Evolutionary conservation across 2,113 vertebrate genomes (phyloP).

Genomic region (Toxotes jaculatrix): DNA sequence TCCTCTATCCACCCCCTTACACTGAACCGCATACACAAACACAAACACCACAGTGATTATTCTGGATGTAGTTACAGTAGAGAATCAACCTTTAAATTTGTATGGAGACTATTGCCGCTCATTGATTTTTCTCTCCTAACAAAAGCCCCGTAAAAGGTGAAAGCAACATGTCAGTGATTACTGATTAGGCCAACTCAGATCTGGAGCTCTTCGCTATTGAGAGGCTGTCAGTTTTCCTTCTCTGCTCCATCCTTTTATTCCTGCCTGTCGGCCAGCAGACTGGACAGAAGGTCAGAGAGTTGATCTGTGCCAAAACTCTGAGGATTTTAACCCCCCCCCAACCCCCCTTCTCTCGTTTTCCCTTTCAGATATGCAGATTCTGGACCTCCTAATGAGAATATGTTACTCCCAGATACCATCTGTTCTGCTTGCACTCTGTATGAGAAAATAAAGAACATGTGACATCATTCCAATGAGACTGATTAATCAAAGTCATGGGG

Average conservation of each 20-base stretch:
- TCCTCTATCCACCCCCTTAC: not conserved
- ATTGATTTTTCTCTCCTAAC: conserved; percentile 45
- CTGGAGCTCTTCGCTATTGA: conserved; percentile 52
- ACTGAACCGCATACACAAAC: not conserved
- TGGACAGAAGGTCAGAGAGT: conserved; percentile 85
- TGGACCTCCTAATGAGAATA: conserved; percentile 82
- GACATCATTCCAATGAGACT: conserved; percentile 73
- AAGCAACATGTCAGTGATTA: conserved; percentile 65
- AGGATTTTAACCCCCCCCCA: conserved; percentile 72
- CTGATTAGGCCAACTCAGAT: conserved; percentile 68
- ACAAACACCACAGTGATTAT: conserved; percentile 8
- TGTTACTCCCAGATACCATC: conserved; percentile 85
- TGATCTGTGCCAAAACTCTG: conserved; percentile 82
- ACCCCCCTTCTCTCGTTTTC: conserved; percentile 50
- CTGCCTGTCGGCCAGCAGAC: conserved; percentile 78
- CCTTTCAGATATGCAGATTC: conserved; percentile 81
- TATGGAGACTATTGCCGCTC: conserved; percentile 8
- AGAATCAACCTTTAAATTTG: conserved; percentile 42
- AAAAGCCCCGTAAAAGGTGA: conserved; percentile 63
- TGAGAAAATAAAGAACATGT: conserved; percentile 73
- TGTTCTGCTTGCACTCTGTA: conserved; percentile 78
- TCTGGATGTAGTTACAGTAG: conserved; percentile 19
- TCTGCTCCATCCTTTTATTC: conserved; percentile 70
- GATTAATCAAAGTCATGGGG: conserved; percentile 73
- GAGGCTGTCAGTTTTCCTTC: conserved; percentile 72